These are phyloP conservation scores for Corythaixoides concolor DNA, from an alignment of 2,113 vertebrate species.

Conservation along the genomic window DNA sequence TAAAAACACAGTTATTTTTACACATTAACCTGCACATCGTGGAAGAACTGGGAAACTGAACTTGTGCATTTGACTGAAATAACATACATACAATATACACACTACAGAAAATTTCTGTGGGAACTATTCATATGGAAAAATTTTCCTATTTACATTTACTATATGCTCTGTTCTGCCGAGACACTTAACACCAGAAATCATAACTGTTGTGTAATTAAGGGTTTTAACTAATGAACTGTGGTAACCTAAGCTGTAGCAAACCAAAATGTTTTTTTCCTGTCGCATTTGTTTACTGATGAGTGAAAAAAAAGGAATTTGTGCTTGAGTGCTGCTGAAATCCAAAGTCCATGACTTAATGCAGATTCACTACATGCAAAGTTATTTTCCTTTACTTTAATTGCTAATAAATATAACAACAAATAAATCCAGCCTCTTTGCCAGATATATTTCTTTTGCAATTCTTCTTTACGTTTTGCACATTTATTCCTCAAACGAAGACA, in stretches of 20 bases:
- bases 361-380: neutral
- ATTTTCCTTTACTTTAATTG: neutral
- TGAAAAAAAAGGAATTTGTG: neutral
- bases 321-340: neutral
- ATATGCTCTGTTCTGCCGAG: neutral
- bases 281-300: neutral
- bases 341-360: neutral
- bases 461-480: neutral
- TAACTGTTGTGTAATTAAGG: neutral
- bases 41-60: neutral
- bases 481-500: neutral
- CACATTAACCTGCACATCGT: fast-evolving
- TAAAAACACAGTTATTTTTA: neutral
- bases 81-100: too few relatives aligned
- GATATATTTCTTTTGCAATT: neutral
- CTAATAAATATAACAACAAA: neutral
- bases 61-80: too few relatives aligned
- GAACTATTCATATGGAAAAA: neutral
- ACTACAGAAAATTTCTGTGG: neutral
- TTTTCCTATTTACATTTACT: neutral
- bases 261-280: neutral
- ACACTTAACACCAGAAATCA: neutral
- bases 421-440: neutral
- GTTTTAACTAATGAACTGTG: neutral
- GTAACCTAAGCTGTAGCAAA: neutral